Evolutionary conservation across 1,140 invertebrate species (phyloP).

Genomic region (Dinoponera quadriceps): DNA sequence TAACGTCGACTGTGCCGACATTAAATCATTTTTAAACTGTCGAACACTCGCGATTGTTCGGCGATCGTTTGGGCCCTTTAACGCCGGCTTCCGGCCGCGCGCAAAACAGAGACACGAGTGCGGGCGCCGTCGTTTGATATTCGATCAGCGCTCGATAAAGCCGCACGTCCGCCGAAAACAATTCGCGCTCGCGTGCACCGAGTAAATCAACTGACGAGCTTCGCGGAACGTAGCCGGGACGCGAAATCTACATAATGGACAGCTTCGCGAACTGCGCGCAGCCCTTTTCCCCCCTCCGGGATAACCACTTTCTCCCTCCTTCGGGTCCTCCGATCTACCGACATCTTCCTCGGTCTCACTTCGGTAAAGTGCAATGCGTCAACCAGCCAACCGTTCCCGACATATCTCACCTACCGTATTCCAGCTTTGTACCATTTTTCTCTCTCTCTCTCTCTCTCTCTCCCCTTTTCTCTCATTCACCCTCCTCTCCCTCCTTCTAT

Average conservation of each 20-base stretch:
- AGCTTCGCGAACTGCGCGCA: constrained; percentile 13
- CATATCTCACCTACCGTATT: constrained; percentile 70
- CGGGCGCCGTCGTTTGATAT: constrained; percentile 58
- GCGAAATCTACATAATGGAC: constrained; percentile 68
- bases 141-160: constrained; percentile 63
- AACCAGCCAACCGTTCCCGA: constrained; percentile 71
- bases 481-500: constrained; percentile 34
- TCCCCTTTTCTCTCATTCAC: constrained; percentile 4
- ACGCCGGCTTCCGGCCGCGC: constrained; percentile 41
- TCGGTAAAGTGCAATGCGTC: constrained; percentile 71
- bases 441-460: constrained; percentile 2
- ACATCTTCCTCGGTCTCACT: constrained; percentile 38
- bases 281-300: not conserved
- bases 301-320: constrained; percentile 40
- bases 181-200: constrained; percentile 58
- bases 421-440: constrained; percentile 70
- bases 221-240: constrained; percentile 53
- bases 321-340: constrained; percentile 1
- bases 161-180: constrained; percentile 58
- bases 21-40: constrained; percentile 62
- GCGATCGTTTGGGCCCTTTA: constrained; percentile 52
- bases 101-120: constrained; percentile 34
- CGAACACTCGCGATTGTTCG: constrained; percentile 47
- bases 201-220: constrained; percentile 65
- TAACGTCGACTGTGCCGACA: constrained; percentile 36